A percentile compares a stretch with the other conserved stretches of the same genome.
Conservation (phyloP, 1,140 invertebrate genomes). For the Radopholus similis region DNA sequence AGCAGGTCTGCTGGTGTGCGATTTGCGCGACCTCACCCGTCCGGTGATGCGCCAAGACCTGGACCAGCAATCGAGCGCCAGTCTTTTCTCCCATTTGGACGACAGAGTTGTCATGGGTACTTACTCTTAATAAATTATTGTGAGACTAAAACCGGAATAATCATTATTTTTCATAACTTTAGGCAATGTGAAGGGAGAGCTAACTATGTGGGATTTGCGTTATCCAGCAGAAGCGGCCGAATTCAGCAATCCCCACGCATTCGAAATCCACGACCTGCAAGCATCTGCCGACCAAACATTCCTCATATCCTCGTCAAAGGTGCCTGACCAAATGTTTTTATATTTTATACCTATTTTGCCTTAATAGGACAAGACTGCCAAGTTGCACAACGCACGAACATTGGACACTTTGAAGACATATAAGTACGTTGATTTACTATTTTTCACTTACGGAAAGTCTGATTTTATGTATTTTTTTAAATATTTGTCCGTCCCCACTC, state of each 20-base stretch:
- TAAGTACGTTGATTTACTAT: slow-evolving; percentile 34
- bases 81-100: slow-evolving; percentile 52
- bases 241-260: slow-evolving; percentile 41
- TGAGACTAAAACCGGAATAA: background rate
- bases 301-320: slow-evolving; percentile 50
- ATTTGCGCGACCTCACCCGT: slow-evolving; percentile 44
- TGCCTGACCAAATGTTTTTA: background rate
- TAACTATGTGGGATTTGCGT: slow-evolving; percentile 53
- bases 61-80: slow-evolving; percentile 17
- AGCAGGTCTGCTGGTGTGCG: slow-evolving; percentile 39
- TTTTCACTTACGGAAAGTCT: background rate
- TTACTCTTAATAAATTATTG: background rate
- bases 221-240: slow-evolving; percentile 38
- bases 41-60: slow-evolving; percentile 21
- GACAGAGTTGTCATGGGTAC: slow-evolving; percentile 47
- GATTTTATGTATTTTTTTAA: background rate
- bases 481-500: background rate
- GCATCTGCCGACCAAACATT: slow-evolving; percentile 51
- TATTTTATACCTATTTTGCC: background rate
- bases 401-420: slow-evolving; percentile 53
- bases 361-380: slow-evolving; percentile 55
- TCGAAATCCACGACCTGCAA: slow-evolving; percentile 52
- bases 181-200: slow-evolving; percentile 41
- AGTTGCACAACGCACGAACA: slow-evolving; percentile 48
- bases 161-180: background rate